Evolutionary conservation across 1,140 invertebrate species (phyloP).

Genomic region (Heliconius congener): DNA sequence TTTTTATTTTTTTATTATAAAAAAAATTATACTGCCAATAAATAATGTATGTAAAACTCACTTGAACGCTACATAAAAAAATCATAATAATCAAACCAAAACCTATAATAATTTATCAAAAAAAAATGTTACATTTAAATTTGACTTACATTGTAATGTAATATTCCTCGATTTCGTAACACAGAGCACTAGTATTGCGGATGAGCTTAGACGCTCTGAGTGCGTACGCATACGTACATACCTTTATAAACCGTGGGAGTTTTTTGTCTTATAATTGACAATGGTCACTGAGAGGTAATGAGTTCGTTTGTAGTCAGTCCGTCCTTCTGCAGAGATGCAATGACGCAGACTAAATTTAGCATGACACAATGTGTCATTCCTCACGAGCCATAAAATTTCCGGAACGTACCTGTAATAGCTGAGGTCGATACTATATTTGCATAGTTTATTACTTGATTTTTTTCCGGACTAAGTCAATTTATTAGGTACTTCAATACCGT

Average conservation of each 20-base stretch:
- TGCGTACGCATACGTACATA: conserved; percentile 56
- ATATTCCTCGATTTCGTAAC: neutral
- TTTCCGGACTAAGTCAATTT: neutral
- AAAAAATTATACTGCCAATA: no score
- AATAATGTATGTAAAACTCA: no score
- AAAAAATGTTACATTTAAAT: neutral
- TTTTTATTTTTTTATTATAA: no score
- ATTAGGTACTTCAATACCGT: conserved; percentile 3
- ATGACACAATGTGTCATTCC: conserved; percentile 60
- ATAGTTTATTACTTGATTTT: conserved; percentile 23
- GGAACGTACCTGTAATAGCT: conserved; percentile 23
- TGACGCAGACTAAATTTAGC: conserved; percentile 63
- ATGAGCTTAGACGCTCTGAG: conserved; percentile 66
- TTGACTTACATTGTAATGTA: conserved; percentile 3
- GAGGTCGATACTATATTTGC: conserved; percentile 34
- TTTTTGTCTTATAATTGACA: conserved; percentile 75
- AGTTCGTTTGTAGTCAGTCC: conserved; percentile 72
- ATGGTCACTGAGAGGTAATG: conserved; percentile 74
- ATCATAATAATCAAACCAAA: no score
- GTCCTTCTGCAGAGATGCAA: conserved; percentile 69
- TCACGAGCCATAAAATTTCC: conserved; percentile 35
- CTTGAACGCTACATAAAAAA: no score
- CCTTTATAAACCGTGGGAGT: conserved; percentile 78
- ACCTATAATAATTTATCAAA: neutral
- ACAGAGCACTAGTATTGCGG: conserved; percentile 48